phyloP scores from a whole-genome alignment of 2,797 vertebrate genomes.

The Lithobates sylvaticus region DNA sequence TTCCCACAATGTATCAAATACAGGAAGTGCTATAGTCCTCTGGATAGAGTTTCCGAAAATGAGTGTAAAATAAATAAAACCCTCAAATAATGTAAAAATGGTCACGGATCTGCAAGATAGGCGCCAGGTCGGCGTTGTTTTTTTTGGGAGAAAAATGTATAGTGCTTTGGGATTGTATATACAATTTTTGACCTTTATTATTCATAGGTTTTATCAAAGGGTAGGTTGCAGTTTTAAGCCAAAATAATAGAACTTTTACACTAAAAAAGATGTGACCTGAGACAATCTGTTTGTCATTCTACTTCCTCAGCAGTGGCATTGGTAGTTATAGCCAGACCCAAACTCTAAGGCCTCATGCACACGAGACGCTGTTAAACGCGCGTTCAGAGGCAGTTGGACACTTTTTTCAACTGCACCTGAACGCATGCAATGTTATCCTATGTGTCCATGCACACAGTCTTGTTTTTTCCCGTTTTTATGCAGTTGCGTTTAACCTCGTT shows the following conservation, averaged over 20 bases:
- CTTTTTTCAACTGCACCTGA: no score
- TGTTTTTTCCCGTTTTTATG: no score
- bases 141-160: slow-evolving; percentile 20
- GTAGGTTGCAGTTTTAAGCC: not conserved
- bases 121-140: slow-evolving; percentile 40
- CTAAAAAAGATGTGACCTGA: not conserved
- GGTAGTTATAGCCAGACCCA: not conserved
- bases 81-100: slow-evolving; percentile 33
- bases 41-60: slow-evolving; percentile 39
- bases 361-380: no score
- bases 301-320: not conserved
- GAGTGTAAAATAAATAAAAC: slow-evolving; percentile 52
- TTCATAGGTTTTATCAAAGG: slow-evolving; percentile 9
- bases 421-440: no score
- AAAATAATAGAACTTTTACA: not conserved
- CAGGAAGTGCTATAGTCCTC: slow-evolving; percentile 41
- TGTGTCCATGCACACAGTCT: no score
- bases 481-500: no score
- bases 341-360: no score
- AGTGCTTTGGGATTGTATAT: slow-evolving; percentile 23
- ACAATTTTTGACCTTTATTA: slow-evolving; percentile 42
- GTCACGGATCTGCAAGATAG: slow-evolving; percentile 13
- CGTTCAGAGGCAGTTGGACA: no score
- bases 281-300: not conserved
- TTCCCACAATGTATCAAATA: slow-evolving; percentile 54